Base-by-base conservation (phyloP, 1,140 invertebrate species). In the Leptopilina clavipes region DNA sequence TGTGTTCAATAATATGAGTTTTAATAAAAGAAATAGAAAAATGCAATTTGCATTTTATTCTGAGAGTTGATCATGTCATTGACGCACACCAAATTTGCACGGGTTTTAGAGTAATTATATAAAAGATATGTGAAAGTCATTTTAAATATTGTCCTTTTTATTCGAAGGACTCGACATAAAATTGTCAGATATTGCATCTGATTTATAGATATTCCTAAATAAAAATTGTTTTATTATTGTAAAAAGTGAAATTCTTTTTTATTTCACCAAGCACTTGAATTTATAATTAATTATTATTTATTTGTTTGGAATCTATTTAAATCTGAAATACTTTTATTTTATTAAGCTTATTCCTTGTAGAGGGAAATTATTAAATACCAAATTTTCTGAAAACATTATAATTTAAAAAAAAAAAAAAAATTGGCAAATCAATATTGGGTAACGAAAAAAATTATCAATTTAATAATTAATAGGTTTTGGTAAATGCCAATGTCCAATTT, bases 41-140 rank as follows among this genome's bases (percentile, higher is more conserved):
- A 19, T 22, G n/a, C n/a, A n/a, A n/a, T n/a, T 17, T 40, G 14
- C 40, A 40, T 37, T 37, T 18, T 70, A 40, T 31, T 73, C 81
- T 56, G 81, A 80, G 81, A 81, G 74, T 43, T 45, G n/a, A n/a
- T n/a, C n/a, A n/a, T n/a, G n/a, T n/a, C n/a, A n/a, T n/a, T n/a
- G 74, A 31, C 81, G 74, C 76, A 73, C 79, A 52, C 44, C 76
- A 81, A 82, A 31, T 65, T 65, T 65, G 59, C 59, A 31, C 25
- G 59, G 59, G 59, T 65, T 65, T 40, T 40, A 40, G 37, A 40
- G 2, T 40, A 40, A 40, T 40, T 7, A 7, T 65, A 65, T 11
- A 31, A 65, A 5, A 31, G 14, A 65, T 9, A 65, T 65, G 19
- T 25, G 0, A 31, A 14, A 31, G 5, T 31, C 0, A n/a, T 31